phyloP scores from a whole-genome alignment of 2,113 vertebrate genomes.

The Dicerorhinus sumatrensis region DNA sequence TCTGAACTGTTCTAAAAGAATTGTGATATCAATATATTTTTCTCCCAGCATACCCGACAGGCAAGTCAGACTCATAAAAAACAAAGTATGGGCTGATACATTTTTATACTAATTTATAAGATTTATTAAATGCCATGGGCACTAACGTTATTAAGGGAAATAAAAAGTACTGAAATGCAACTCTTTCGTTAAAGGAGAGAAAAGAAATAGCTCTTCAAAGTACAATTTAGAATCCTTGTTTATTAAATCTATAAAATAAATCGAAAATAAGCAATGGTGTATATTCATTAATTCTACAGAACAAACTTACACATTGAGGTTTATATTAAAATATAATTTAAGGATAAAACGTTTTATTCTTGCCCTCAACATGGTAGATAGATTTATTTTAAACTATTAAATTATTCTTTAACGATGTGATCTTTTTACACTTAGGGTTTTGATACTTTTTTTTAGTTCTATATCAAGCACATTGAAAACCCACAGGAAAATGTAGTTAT shows the following conservation, averaged over 20 bases:
- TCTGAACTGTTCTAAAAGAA: neutral
- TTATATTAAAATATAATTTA: constrained; percentile 57
- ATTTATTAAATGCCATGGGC: constrained; percentile 50
- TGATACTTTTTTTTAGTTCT: neutral
- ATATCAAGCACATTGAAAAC: neutral
- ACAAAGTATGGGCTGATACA: neutral
- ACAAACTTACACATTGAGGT: neutral
- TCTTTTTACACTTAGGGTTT: neutral
- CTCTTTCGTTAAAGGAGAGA: constrained; percentile 36
- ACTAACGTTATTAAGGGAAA: constrained; percentile 34
- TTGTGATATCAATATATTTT: neutral
- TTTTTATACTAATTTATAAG: constrained; percentile 59
- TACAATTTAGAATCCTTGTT: constrained; percentile 38
- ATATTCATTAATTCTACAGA: constrained; percentile 44
- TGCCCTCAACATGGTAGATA: neutral
- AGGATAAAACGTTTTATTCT: constrained; percentile 34
- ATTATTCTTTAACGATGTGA: neutral
- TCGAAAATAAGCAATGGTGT: neutral
- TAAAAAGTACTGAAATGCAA: constrained; percentile 53
- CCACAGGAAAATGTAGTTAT: neutral
- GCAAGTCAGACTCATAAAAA: neutral
- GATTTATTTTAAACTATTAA: constrained; percentile 31
- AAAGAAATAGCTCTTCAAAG: constrained; percentile 57
- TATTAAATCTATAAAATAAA: constrained; percentile 65
- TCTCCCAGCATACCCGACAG: neutral